Percentiles rank a stretch among this genome's conserved stretches.
These are phyloP conservation scores for Illadopsis cleaveri DNA, from an alignment of 2,113 vertebrate species.

Conservation along the genomic window DNA sequence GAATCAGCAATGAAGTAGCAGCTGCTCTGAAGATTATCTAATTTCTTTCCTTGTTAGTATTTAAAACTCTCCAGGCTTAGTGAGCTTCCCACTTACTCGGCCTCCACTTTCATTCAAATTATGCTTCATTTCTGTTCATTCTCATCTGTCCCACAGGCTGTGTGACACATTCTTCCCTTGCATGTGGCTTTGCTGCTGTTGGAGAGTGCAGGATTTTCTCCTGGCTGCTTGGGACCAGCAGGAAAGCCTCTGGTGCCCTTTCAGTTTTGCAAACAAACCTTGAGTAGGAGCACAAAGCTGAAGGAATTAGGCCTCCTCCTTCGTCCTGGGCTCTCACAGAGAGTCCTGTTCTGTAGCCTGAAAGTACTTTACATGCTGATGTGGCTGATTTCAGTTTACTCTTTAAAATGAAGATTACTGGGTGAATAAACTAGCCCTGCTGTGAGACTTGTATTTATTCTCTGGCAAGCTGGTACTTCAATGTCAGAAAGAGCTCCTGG, in stretches of 20 bases:
- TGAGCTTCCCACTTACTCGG: constrained; percentile 9
- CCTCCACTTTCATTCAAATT: constrained; percentile 6
- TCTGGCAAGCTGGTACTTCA: not conserved
- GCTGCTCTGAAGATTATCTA: not conserved
- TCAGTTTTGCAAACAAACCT: not conserved
- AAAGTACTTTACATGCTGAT: not conserved
- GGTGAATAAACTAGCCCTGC: not conserved
- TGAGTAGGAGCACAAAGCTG: not conserved
- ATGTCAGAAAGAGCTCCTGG: not conserved
- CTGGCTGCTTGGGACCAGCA: not conserved
- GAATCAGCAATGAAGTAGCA: constrained; percentile 16
- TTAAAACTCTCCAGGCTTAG: not conserved
- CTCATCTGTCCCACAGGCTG: not conserved
- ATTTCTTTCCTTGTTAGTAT: constrained; percentile 35
- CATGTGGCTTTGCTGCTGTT: not conserved
- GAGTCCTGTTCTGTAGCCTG: not conserved
- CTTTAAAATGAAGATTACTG: not conserved
- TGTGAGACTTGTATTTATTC: not conserved
- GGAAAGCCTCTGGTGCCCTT: not conserved
- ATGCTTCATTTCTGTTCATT: not conserved
- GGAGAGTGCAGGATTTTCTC: not conserved
- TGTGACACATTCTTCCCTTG: not conserved
- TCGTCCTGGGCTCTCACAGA: not conserved
- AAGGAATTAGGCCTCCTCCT: not conserved
- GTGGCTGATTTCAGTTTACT: not conserved